Base-by-base conservation (phyloP, 2,797 vertebrate genomes). In the Carcharodon carcharias region DNA sequence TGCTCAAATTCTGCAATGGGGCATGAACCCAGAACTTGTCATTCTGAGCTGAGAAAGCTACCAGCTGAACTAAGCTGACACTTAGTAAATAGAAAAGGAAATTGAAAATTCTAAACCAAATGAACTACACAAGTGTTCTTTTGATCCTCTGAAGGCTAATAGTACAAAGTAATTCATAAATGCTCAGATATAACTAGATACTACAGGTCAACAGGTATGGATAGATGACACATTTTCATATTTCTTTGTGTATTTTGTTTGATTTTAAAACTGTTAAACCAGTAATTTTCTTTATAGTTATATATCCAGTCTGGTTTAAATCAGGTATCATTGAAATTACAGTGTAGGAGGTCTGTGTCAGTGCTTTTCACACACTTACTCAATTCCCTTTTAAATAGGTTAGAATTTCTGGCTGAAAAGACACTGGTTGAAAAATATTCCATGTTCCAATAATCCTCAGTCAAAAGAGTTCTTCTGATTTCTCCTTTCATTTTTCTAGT, bases 91-190 rank as follows among this genome's bases (percentile, higher is more conserved):
- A 85, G 82, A 85, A 85, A 50, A 85, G 45, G 45, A 85, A 85
- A 85, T 85, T 85, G 82, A 50, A 85, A 85, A 85, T 85, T 85
- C 82, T 85, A 85, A 85, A 85, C 82, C 40, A 45, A 85, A 85
- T 85, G 45, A 85, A 45, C 82, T 85, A 50, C 45, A 50, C 40
- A 85, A 85, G 82, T 85, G 45, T 45, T 50, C 45, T 45, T 50
- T 85, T 85, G 82, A 50, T 85, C 82, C 45, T 50, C 82, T 50
- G 82, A 85, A 85, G 82, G 18, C 45, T 50, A 77, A 77, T n/a
- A 77, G 73, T n/a, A 45, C 82, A 85, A 85, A 85, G 82, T 85
- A 85, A 85, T 85, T 85, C 18, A 50, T 85, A 23, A 50, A 85
- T 45, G 1, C 1, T 85, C 16, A 82, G 45, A 1, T 85, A 23